Percentiles rank a stretch among this genome's conserved stretches.
These are phyloP conservation scores for Belgica antarctica DNA, from an alignment of 2,888 invertebrate genomes.

Conservation along the genomic window DNA sequence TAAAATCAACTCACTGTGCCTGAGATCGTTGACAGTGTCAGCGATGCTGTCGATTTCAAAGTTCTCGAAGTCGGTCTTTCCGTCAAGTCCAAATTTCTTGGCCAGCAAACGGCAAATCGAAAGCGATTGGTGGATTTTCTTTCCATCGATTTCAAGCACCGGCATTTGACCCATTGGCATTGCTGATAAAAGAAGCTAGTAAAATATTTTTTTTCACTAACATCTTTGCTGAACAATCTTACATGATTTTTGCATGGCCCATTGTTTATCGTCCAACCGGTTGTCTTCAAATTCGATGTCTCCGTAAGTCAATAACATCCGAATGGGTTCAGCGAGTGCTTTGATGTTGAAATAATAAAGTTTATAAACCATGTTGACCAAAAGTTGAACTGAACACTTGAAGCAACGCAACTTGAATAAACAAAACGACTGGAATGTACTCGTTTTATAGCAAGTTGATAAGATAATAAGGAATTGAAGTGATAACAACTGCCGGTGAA, in stretches of 20 bases:
- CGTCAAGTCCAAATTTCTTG: conserved; percentile 56
- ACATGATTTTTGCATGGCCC: conserved; percentile 20
- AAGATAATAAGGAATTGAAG: too few species aligned
- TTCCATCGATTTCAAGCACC: conserved; percentile 56
- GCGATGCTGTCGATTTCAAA: conserved; percentile 58
- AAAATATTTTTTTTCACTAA: not conserved
- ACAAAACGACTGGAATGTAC: too few species aligned
- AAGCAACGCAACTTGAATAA: not conserved
- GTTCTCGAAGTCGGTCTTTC: conserved; percentile 57
- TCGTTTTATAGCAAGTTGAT: too few species aligned
- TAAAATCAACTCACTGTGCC: conserved; percentile 52
- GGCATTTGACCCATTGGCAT: conserved; percentile 44
- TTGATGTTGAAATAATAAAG: conserved; percentile 62
- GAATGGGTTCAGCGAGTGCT: conserved; percentile 61
- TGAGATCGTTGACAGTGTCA: conserved; percentile 58
- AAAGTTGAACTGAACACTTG: not conserved
- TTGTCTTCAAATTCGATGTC: conserved; percentile 62
- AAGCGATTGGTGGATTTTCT: conserved; percentile 55
- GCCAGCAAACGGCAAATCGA: conserved; percentile 59
- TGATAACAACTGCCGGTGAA: too few species aligned
- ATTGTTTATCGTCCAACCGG: conserved; percentile 52
- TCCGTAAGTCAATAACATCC: conserved; percentile 63
- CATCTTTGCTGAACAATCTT: too few species aligned
- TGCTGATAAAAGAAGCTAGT: conserved; percentile 17
- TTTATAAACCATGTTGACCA: conserved; percentile 13